Conservation (phyloP, 2,888 invertebrate species). For the Bugula neritina region DNA sequence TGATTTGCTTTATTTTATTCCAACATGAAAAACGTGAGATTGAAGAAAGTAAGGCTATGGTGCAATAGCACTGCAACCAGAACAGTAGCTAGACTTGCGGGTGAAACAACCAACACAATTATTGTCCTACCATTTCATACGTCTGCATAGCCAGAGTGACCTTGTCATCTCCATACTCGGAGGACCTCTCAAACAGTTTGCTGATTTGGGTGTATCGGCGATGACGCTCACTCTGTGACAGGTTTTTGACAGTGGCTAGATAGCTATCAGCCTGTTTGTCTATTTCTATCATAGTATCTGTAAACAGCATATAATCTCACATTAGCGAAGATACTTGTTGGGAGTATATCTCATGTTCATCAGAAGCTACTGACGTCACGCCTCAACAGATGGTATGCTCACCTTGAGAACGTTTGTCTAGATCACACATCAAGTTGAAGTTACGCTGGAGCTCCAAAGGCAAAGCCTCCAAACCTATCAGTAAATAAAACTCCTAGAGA, state of each 20-base stretch:
- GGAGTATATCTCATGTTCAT: no score
- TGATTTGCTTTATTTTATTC: no score
- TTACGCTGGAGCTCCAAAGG: slow-evolving; percentile 91
- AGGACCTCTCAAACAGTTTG: slow-evolving; percentile 83
- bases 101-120: no score
- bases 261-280: slow-evolving; percentile 79
- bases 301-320: no score
- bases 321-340: no score
- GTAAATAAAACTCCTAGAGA: background rate
- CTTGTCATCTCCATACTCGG: slow-evolving; percentile 93
- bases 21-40: no score
- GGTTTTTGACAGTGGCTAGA: slow-evolving; percentile 66
- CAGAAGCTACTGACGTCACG: no score
- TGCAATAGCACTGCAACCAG: no score
- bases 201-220: slow-evolving; percentile 73
- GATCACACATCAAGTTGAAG: slow-evolving; percentile 89
- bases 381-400: no score
- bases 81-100: no score
- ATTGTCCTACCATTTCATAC: slow-evolving; percentile 78
- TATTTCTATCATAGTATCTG: slow-evolving; percentile 71
- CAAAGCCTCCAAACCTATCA: slow-evolving; percentile 80
- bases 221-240: slow-evolving; percentile 71
- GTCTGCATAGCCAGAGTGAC: slow-evolving; percentile 95
- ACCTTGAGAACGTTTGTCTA: slow-evolving; percentile 77
- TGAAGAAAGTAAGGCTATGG: no score